Evolutionary conservation across 2,888 invertebrate species (phyloP).

Genomic region (Ditylenchus weischeri): DNA sequence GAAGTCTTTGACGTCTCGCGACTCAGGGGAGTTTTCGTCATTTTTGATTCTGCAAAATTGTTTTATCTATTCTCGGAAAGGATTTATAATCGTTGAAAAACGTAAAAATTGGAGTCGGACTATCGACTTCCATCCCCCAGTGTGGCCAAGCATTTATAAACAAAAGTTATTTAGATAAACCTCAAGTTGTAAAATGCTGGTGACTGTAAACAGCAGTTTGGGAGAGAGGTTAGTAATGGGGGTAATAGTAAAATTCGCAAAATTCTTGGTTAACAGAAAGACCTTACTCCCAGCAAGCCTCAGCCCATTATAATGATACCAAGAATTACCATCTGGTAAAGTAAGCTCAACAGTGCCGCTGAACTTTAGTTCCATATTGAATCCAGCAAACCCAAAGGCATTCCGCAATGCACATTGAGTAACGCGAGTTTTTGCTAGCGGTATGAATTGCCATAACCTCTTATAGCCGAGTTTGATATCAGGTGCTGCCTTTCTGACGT

Average conservation of each 20-base stretch:
- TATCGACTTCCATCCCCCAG: background rate
- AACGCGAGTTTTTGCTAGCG: background rate
- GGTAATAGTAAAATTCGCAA: too few relatives aligned
- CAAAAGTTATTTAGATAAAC: too few relatives aligned
- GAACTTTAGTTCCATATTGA: background rate
- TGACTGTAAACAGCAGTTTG: too few relatives aligned
- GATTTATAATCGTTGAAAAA: too few relatives aligned
- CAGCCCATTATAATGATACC: background rate
- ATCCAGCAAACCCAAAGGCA: background rate
- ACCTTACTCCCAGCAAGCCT: background rate
- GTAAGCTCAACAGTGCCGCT: background rate
- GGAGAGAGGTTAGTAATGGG: too few relatives aligned
- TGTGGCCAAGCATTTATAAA: too few relatives aligned
- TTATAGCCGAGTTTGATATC: conserved; percentile 3
- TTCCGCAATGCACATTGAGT: background rate
- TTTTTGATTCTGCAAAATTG: too few relatives aligned
- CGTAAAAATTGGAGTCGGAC: background rate
- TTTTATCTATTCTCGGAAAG: too few relatives aligned
- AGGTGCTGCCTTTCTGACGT: background rate
- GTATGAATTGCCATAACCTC: conserved; percentile 2
- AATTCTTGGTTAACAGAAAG: background rate
- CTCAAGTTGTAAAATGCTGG: too few relatives aligned
- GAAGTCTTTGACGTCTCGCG: too few relatives aligned
- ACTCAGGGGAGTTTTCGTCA: too few relatives aligned
- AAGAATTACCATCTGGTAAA: background rate